These are phyloP conservation scores for Nansenia antarctica DNA, from an alignment of 2,113 vertebrate genomes.

Conservation along the genomic window DNA sequence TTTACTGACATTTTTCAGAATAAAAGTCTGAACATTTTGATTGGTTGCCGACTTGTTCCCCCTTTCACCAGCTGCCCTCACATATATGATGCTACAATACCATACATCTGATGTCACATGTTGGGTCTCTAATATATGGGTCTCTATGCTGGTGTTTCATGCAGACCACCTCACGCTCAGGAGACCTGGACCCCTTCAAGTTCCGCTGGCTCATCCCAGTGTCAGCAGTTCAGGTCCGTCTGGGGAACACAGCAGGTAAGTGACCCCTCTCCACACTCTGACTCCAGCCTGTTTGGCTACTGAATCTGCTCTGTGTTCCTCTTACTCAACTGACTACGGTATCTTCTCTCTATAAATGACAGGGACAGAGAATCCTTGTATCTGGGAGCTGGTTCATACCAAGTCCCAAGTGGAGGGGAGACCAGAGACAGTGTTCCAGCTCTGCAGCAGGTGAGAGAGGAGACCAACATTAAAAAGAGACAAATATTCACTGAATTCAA, in stretches of 20 bases:
- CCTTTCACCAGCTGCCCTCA: too few species aligned
- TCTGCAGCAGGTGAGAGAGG: conserved; percentile 87
- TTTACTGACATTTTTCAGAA: too few species aligned
- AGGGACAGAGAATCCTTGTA: conserved; percentile 86
- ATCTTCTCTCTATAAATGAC: not conserved
- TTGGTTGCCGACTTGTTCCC: too few species aligned
- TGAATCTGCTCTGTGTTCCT: not conserved
- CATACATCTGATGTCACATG: not conserved
- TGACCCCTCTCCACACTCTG: not conserved
- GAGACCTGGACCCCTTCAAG: conserved; percentile 91
- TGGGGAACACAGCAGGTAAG: conserved; percentile 85
- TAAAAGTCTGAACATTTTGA: too few species aligned
- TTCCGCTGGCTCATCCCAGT: conserved; percentile 95
- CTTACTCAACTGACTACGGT: not conserved
- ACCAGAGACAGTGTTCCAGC: conserved; percentile 90
- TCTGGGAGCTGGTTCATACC: conserved; percentile 93
- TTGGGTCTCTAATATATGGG: not conserved
- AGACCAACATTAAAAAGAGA: not conserved
- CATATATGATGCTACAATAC: not conserved
- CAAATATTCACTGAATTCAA: not conserved
- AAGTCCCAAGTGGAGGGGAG: conserved; percentile 90
- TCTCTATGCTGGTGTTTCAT: conserved; percentile 25
- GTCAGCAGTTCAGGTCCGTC: conserved; percentile 87
- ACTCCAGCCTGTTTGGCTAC: not conserved
- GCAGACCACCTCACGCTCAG: conserved; percentile 78